Base-by-base conservation (phyloP, 2,888 invertebrate genomes). In the Lasioglossum pauxillum region DNA sequence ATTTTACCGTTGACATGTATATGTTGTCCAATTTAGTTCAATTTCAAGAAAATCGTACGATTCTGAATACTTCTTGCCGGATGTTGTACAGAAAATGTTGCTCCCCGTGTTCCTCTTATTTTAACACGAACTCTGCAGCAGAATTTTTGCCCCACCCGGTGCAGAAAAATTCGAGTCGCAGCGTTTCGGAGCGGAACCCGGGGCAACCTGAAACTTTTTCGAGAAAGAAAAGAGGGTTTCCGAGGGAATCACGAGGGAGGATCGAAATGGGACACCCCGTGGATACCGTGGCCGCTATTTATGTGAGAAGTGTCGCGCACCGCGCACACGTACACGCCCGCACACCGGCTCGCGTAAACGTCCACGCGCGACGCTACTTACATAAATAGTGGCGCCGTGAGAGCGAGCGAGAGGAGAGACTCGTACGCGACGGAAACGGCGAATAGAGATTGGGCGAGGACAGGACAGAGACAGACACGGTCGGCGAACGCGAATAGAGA, bases 321-420 rank as follows among this genome's bases (percentile, higher is more conserved):
- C 76, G 75, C 74, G 46, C 71, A 49, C 76, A 49, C 49, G 60
- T 31, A 16, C 46, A 23, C 38, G 27, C 38, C n/a, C 74, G 53
- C 77, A 76, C 76, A 72, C 71, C 41, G 72, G 53, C 75, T 14
- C 60, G 72, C 73, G 75, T 77, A 71, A 75, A 75, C 81, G 78
- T 89, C 78, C 81, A 76, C 78, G 74, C 72, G 78, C 77, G 77
- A 87, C 74, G 46, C 83, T 73, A 77, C 86, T 83, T 84, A 84
- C 86, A 78, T 86, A 86, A 86, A 86, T 83, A 84, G 83, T 67
- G 79, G 38, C 73, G 31, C 5, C n/a, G 41, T 5, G 16, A 23
- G 77, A 35, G 78, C 60, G 41, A 53, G 57, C 3, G 31, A 35
- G 75, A 69, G 7, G 57, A 31, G 27, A 16, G 38, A 60, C 10